Percentiles rank a stretch among this genome's conserved stretches.
Conservation (phyloP, 2,888 invertebrate species). For the Ochropleura leucogaster region DNA sequence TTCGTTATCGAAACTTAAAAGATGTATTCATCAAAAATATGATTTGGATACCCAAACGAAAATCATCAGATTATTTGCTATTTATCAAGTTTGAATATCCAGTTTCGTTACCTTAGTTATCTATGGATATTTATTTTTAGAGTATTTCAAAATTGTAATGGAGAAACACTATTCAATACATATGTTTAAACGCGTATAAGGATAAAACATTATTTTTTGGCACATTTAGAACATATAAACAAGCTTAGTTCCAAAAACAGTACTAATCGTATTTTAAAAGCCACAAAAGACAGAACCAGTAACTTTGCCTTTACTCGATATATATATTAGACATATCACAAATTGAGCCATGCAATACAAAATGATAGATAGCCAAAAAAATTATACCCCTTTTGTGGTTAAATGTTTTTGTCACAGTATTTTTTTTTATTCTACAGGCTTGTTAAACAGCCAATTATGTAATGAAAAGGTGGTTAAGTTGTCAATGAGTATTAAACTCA, state of each 20-base stretch:
- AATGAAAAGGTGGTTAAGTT: not conserved
- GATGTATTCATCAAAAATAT: not conserved
- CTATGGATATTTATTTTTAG: not conserved
- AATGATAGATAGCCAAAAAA: slow-evolving; percentile 38
- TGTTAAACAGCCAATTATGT: slow-evolving; percentile 8
- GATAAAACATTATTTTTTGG: not conserved
- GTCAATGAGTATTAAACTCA: slow-evolving; percentile 4
- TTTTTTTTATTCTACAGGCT: not conserved
- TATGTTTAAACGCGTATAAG: slow-evolving; percentile 1
- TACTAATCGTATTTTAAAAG: slow-evolving; percentile 25
- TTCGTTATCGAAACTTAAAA: not conserved
- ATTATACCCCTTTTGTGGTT: slow-evolving; percentile 12
- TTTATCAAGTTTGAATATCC: not conserved
- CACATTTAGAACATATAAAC: not conserved
- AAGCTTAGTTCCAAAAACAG: not conserved
- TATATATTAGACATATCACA: slow-evolving; percentile 67
- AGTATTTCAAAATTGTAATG: not conserved
- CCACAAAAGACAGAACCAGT: slow-evolving; percentile 64
- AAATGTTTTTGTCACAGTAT: slow-evolving; percentile 33
- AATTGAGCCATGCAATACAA: slow-evolving; percentile 40
- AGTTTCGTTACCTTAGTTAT: not conserved
- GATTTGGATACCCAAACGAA: not conserved
- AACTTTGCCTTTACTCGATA: slow-evolving; percentile 60
- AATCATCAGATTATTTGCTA: not conserved
- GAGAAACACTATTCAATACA: not conserved